phyloP scores from a whole-genome alignment of 2,888 invertebrate species.

The Quadriops clusia region DNA sequence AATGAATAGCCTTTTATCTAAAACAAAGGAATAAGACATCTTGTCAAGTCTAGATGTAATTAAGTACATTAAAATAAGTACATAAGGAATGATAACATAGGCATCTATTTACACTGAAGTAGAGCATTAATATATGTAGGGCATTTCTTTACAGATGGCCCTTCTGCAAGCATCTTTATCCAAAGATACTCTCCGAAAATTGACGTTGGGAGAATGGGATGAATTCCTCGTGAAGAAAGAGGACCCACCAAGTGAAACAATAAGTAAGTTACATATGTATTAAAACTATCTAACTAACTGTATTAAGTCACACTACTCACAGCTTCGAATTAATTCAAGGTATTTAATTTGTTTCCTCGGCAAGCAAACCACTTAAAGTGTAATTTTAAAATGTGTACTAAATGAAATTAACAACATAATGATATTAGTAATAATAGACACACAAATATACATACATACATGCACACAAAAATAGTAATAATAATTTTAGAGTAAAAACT shows the following conservation, averaged over 20 bases:
- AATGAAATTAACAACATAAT: neutral
- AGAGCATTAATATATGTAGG: neutral
- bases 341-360: neutral
- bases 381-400: constrained; percentile 1
- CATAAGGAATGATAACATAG: too few relatives aligned
- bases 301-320: constrained; percentile 1
- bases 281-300: neutral
- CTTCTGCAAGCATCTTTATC: constrained; percentile 28
- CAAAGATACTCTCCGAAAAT: constrained; percentile 27
- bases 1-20: too few relatives aligned
- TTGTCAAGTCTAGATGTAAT: too few relatives aligned
- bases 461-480: too few relatives aligned
- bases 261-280: constrained; percentile 22
- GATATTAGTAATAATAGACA: too few relatives aligned
- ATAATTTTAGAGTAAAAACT: too few relatives aligned
- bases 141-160: constrained; percentile 24
- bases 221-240: constrained; percentile 20
- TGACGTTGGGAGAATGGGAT: constrained; percentile 26
- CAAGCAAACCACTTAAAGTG: too few relatives aligned
- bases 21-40: too few relatives aligned
- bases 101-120: neutral
- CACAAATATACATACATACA: too few relatives aligned
- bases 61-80: too few relatives aligned
- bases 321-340: neutral
- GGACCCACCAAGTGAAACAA: constrained; percentile 17